Percentiles rank a stretch among this genome's conserved stretches.
Conservation (phyloP, 37 sponge, comb jelly and placozoan species). For the Chondrosia reniformis region DNA sequence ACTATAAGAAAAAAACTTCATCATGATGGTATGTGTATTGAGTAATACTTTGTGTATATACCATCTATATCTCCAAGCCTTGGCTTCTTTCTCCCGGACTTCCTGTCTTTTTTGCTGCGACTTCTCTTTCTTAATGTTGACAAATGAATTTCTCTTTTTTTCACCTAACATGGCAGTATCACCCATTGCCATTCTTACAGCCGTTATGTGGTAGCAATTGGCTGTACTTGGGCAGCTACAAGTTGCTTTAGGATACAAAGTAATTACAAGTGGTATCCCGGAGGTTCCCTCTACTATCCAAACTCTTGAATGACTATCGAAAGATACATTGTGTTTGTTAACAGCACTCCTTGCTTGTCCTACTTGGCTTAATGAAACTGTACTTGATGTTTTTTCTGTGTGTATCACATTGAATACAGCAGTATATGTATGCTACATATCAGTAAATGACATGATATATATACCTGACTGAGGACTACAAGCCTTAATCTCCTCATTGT, state of each 20-base stretch:
- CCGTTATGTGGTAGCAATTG: neutral
- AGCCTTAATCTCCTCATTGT: too few relatives aligned
- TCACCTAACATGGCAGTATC: neutral
- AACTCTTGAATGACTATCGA: neutral
- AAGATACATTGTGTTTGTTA: neutral
- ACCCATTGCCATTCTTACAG: neutral
- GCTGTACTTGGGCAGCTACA: neutral
- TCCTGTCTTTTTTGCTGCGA: neutral
- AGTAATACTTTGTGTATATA: too few relatives aligned
- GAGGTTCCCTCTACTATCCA: conserved; percentile 4
- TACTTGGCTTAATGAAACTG: neutral
- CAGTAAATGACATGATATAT: neutral
- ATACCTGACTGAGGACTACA: too few relatives aligned
- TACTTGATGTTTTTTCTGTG: neutral
- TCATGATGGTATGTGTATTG: too few relatives aligned
- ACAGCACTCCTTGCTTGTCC: conserved; percentile 8
- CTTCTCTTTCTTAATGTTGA: neutral
- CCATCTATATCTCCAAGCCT: neutral
- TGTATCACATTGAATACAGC: neutral
- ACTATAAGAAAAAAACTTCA: too few relatives aligned
- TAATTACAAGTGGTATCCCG: neutral
- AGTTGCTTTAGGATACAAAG: neutral
- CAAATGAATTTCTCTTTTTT: neutral
- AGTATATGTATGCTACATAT: neutral
- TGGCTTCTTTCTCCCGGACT: conserved; percentile 1